Percentiles rank a stretch among this genome's conserved stretches.
Conservation (phyloP, 2,888 invertebrate species). For the Agrochola lota region DNA sequence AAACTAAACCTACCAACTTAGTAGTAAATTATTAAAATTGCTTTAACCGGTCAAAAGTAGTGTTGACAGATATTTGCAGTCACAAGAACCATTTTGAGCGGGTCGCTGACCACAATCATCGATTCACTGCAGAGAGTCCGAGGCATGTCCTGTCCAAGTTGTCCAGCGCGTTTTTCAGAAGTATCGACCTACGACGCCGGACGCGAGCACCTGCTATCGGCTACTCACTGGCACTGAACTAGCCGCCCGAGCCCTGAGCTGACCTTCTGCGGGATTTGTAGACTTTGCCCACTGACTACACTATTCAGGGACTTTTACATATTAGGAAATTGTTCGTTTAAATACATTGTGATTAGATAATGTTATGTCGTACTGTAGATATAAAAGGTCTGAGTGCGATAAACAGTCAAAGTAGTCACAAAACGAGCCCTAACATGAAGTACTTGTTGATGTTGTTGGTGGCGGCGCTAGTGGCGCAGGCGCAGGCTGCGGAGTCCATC, state of each 20-base stretch:
- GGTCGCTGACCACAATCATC: neutral
- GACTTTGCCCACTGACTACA: slow-evolving; percentile 26
- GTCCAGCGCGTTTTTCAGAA: neutral
- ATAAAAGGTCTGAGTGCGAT: slow-evolving; percentile 33
- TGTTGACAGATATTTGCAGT: neutral
- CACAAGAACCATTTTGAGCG: neutral
- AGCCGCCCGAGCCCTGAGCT: neutral
- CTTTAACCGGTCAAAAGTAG: no score
- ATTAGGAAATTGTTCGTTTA: slow-evolving; percentile 25
- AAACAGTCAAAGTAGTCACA: slow-evolving; percentile 12
- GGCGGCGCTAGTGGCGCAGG: slow-evolving; percentile 36
- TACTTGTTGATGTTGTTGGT: slow-evolving; percentile 24
- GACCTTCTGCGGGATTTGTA: slow-evolving; percentile 42
- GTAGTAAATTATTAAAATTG: no score
- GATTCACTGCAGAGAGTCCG: neutral
- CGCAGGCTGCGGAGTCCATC: slow-evolving; percentile 35
- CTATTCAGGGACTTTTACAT: slow-evolving; percentile 24
- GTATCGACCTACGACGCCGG: no score
- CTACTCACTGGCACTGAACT: neutral
- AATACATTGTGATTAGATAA: slow-evolving; percentile 36
- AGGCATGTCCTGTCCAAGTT: neutral
- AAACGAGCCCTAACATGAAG: slow-evolving; percentile 39
- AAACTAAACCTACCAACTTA: no score
- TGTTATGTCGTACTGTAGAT: slow-evolving; percentile 9
- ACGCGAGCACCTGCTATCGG: neutral